Evolutionary conservation across 2,888 invertebrate genomes (phyloP).

Genomic region (Mesoligia furuncula): DNA sequence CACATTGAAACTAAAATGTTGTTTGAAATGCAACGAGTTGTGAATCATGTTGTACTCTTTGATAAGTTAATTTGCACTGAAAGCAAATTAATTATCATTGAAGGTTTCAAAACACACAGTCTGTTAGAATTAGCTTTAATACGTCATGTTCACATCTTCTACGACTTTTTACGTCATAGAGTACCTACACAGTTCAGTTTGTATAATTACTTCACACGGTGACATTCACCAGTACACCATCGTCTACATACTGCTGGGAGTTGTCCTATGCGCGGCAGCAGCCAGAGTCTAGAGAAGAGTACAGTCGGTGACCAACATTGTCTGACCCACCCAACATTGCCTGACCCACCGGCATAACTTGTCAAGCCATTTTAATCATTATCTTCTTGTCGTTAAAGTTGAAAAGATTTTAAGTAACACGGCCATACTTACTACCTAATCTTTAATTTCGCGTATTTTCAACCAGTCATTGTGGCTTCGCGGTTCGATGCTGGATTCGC

Average conservation of each 20-base stretch:
- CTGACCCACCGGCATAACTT: no score
- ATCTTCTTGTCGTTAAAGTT: no score
- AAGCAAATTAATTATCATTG: neutral
- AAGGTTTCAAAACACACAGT: neutral
- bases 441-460: no score
- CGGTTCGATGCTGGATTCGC: no score
- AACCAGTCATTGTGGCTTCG: no score
- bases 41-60: slow-evolving; percentile 5
- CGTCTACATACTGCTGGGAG: neutral
- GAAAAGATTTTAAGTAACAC: no score
- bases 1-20: slow-evolving; percentile 14
- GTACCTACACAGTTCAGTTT: neutral
- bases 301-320: no score
- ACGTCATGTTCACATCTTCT: neutral
- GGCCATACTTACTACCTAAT: no score
- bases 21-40: slow-evolving; percentile 14
- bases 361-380: no score
- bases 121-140: no score
- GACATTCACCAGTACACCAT: neutral
- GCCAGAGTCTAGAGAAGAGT: neutral
- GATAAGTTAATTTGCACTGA: slow-evolving; percentile 8
- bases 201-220: neutral
- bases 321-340: no score
- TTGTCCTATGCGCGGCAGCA: neutral
- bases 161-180: no score